These are phyloP conservation scores for Apamea crenata DNA, from an alignment of 2,888 invertebrate species.

Conservation along the genomic window DNA sequence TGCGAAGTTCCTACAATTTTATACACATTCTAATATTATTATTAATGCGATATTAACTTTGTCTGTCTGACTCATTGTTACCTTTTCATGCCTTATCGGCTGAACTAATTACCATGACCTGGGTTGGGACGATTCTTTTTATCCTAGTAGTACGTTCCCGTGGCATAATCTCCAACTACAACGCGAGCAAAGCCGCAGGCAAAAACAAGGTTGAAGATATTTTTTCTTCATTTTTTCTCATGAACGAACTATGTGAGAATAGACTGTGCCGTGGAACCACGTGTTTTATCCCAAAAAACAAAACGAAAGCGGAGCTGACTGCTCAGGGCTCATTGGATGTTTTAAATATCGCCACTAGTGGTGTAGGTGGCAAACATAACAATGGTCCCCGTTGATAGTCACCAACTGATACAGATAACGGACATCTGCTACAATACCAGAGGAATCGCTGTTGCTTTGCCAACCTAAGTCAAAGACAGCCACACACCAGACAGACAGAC, in stretches of 20 bases:
- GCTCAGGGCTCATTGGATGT: background rate
- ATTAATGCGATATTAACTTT: background rate
- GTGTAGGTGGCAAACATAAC: background rate
- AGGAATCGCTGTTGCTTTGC: background rate
- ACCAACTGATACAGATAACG: background rate
- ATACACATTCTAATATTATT: no score
- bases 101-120: background rate
- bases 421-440: background rate
- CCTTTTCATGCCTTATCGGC: background rate
- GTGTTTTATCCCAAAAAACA: background rate
- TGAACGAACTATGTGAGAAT: background rate
- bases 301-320: background rate
- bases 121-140: background rate
- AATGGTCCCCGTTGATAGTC: background rate
- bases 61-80: background rate
- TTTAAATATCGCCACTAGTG: no score
- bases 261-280: background rate
- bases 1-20: no score
- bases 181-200: background rate
- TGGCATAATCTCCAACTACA: background rate
- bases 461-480: no score
- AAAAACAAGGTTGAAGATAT: background rate
- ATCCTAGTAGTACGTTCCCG: background rate
- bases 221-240: background rate
- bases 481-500: no score